Evolutionary conservation across 1,140 invertebrate species (phyloP).

Genomic region (Portunus trituberculatus): DNA sequence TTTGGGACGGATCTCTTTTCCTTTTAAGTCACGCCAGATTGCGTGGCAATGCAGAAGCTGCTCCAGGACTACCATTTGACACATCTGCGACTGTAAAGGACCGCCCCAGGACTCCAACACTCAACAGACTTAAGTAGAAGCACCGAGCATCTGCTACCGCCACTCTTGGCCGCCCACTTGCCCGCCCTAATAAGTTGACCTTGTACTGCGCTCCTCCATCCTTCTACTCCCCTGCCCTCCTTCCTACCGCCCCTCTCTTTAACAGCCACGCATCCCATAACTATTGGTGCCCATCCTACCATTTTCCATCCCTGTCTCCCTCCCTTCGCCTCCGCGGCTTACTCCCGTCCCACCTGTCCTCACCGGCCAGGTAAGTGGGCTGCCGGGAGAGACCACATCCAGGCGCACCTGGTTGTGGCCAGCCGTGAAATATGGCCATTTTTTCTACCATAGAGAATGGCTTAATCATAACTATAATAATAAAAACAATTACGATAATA

Average conservation of each 20-base stretch:
- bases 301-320: background rate
- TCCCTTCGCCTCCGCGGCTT: background rate
- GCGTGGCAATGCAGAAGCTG: background rate
- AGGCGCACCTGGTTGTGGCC: background rate
- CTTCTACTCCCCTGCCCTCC: background rate
- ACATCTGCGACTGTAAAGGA: background rate
- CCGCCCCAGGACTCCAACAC: background rate
- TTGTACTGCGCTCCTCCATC: background rate
- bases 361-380: background rate
- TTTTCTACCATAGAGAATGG: too few relatives aligned
- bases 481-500: too few relatives aligned
- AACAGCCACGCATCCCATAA: background rate
- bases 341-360: background rate
- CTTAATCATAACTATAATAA: too few relatives aligned
- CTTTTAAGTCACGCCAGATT: background rate
- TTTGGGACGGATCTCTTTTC: too few relatives aligned
- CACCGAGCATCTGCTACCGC: background rate
- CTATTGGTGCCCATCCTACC: background rate
- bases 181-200: background rate
- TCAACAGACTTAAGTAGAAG: background rate
- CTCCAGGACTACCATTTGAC: background rate
- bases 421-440: conserved; percentile 1
- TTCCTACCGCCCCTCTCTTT: background rate
- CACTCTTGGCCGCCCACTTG: background rate
- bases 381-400: background rate